Conservation (phyloP, 2,113 vertebrate genomes). For the Butorides virescens region DNA sequence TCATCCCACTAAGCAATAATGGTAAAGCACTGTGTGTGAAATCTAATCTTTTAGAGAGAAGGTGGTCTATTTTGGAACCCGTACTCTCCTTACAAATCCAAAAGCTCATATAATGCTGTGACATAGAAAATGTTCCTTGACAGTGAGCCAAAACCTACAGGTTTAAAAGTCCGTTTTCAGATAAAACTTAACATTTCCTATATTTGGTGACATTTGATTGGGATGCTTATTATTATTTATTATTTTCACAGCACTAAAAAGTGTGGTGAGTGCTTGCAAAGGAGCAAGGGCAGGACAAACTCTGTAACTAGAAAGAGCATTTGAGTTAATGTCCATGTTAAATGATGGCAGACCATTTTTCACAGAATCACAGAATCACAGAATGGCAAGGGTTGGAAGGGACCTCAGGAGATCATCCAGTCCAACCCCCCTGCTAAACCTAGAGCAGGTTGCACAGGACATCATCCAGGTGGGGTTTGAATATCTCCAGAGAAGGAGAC, state of each 20-base stretch:
- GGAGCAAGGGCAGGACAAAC: neutral
- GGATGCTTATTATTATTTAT: neutral
- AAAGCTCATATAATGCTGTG: neutral
- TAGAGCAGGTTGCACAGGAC: no score
- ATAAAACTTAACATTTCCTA: neutral
- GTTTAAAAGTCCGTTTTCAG: neutral
- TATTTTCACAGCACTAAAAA: neutral
- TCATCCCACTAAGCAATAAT: neutral
- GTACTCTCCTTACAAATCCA: neutral
- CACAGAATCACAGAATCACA: no score
- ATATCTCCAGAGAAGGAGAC: no score
- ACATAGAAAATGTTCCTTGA: neutral
- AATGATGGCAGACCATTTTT: neutral
- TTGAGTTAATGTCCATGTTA: neutral
- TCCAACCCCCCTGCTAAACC: no score
- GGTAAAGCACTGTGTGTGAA: neutral
- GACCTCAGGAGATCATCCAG: no score
- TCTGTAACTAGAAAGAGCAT: neutral
- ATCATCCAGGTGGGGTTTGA: no score
- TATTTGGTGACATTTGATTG: neutral
- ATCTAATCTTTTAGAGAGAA: neutral
- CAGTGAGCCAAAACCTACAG: neutral
- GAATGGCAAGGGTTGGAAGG: no score
- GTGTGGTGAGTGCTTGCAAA: neutral
- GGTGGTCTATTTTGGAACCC: neutral